These are phyloP conservation scores for Phragmatobia fuliginosa DNA, from an alignment of 2,888 invertebrate species.

Conservation along the genomic window DNA sequence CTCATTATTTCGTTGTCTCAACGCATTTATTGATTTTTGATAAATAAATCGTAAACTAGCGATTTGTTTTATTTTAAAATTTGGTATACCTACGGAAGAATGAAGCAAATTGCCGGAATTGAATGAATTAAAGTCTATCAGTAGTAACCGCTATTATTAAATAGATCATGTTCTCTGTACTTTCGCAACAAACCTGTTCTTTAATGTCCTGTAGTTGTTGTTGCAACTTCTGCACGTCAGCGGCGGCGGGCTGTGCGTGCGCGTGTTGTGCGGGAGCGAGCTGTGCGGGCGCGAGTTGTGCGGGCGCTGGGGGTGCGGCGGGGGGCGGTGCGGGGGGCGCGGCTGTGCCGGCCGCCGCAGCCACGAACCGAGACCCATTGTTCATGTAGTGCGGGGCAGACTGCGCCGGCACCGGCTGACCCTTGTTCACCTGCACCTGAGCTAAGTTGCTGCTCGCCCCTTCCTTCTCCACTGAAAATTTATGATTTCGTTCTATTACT, in stretches of 20 bases:
- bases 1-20: too few species aligned
- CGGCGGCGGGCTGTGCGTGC: conserved; percentile 72
- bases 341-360: conserved; percentile 46
- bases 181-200: conserved; percentile 94
- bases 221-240: conserved; percentile 91
- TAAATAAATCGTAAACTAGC: too few species aligned
- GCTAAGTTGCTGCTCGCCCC: conserved; percentile 74
- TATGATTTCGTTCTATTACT: neutral
- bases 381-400: conserved; percentile 82
- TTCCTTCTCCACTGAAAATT: conserved; percentile 68
- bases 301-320: conserved; percentile 50
- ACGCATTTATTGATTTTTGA: too few species aligned
- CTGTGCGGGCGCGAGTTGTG: conserved; percentile 25
- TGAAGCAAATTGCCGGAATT: too few species aligned
- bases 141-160: too few species aligned
- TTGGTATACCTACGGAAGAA: too few species aligned
- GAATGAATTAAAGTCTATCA: too few species aligned
- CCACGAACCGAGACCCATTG: conserved; percentile 73
- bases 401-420: conserved; percentile 76
- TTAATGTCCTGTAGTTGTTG: conserved; percentile 97
- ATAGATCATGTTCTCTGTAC: too few species aligned
- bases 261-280: conserved; percentile 52
- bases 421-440: conserved; percentile 81
- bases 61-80: too few species aligned
- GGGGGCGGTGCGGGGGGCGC: conserved; percentile 54